phyloP scores from a whole-genome alignment of 2,797 vertebrate genomes.

The Ptychadena robeensis region DNA sequence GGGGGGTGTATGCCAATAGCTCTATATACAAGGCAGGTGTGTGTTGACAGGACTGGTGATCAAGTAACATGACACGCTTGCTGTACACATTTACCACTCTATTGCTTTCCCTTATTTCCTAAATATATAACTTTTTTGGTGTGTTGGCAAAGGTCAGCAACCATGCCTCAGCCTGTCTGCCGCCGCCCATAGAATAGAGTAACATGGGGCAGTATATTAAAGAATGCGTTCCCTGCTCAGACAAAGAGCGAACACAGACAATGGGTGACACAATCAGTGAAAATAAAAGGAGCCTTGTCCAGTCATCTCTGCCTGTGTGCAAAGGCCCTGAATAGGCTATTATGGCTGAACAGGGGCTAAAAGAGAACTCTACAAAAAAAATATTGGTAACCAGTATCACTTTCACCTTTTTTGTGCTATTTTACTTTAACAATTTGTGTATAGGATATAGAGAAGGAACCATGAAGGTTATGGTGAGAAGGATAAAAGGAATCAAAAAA shows the following conservation, averaged over 20 bases:
- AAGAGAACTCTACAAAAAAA: no score
- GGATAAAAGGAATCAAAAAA: no score
- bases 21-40: neutral
- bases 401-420: no score
- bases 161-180: slow-evolving; percentile 24
- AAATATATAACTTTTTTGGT: no score
- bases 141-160: slow-evolving; percentile 20
- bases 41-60: neutral
- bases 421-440: no score
- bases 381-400: no score
- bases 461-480: no score
- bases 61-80: neutral
- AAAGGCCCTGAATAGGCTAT: neutral
- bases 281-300: neutral
- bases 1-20: neutral
- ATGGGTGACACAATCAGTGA: neutral
- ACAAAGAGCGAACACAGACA: neutral
- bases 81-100: neutral
- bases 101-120: no score
- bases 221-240: neutral
- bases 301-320: neutral
- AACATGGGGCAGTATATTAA: neutral
- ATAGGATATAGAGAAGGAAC: no score
- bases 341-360: no score
- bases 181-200: no score